A percentile compares a stretch with the other conserved stretches of the same genome.
Evolutionary conservation across 2,888 invertebrate genomes (phyloP).

Genomic region (Ornithoptera alexandrae): DNA sequence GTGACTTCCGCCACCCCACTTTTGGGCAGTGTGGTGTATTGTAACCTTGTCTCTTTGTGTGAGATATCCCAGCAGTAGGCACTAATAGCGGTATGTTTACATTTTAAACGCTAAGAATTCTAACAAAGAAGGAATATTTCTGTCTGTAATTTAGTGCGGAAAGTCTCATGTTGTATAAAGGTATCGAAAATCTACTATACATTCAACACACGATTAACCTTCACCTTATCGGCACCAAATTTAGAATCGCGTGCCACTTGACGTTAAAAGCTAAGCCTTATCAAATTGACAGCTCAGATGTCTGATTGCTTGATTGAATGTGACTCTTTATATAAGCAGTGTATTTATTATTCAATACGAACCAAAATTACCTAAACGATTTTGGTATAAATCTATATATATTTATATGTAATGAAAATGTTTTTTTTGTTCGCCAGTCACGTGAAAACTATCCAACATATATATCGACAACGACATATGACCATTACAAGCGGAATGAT

Average conservation of each 20-base stretch:
- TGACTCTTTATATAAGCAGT: slow-evolving; percentile 35
- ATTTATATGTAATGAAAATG: too few relatives aligned
- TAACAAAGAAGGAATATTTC: neutral
- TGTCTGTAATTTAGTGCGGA: too few relatives aligned
- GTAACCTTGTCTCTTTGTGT: too few relatives aligned
- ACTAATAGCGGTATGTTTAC: neutral
- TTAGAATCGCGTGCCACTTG: slow-evolving; percentile 49
- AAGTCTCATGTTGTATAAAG: neutral
- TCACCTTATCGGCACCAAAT: slow-evolving; percentile 59
- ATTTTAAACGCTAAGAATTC: neutral
- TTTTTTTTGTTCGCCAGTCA: too few relatives aligned
- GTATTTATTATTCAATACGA: neutral
- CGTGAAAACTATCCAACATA: too few relatives aligned
- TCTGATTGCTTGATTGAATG: slow-evolving; percentile 10
- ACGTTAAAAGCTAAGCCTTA: slow-evolving; percentile 25
- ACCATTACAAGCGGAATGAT: too few relatives aligned
- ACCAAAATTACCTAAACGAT: too few relatives aligned
- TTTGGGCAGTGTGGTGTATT: too few relatives aligned
- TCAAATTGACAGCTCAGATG: slow-evolving; percentile 14
- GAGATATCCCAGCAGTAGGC: too few relatives aligned
- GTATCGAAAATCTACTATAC: slow-evolving; percentile 19
- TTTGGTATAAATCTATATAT: too few relatives aligned
- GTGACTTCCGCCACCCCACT: too few relatives aligned
- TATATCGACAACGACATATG: too few relatives aligned
- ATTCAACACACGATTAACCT: slow-evolving; percentile 52